Evolutionary conservation across 2,888 invertebrate genomes (phyloP).

Genomic region (Drosophila planitibia): DNA sequence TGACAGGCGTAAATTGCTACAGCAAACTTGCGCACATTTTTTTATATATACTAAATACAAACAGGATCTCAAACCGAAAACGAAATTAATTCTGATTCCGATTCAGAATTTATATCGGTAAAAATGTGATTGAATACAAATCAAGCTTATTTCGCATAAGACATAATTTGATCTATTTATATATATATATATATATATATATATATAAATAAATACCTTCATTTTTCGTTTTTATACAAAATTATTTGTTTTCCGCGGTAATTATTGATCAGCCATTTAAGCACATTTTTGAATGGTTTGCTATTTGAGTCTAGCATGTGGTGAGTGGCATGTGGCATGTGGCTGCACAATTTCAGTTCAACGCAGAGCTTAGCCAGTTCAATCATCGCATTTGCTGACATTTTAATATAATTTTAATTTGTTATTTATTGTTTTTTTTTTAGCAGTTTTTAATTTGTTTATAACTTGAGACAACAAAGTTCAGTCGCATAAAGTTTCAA

Average conservation of each 20-base stretch:
- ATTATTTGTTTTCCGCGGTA: slow-evolving; percentile 6
- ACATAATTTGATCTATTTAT: background rate
- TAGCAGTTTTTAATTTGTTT: slow-evolving; percentile 70
- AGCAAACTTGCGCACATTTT: background rate
- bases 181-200: background rate
- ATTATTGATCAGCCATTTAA: slow-evolving; percentile 1
- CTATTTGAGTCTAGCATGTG: slow-evolving; percentile 4
- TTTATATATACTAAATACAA: background rate
- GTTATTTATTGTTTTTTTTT: slow-evolving; percentile 29
- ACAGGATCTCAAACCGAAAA: background rate
- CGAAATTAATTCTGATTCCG: background rate
- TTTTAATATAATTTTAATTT: slow-evolving; percentile 77
- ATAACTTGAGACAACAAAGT: slow-evolving; percentile 69
- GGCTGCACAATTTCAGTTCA: slow-evolving; percentile 29
- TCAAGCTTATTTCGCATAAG: background rate
- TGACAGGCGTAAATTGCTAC: background rate
- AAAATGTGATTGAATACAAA: background rate
- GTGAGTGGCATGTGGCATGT: slow-evolving; percentile 7
- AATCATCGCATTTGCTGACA: slow-evolving; percentile 43
- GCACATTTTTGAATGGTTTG: background rate
- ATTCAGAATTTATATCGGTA: background rate
- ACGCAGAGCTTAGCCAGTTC: slow-evolving; percentile 6
- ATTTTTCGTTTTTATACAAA: fast-evolving
- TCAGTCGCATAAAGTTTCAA: slow-evolving; percentile 44
- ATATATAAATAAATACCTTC: background rate